Evolutionary conservation across 2,888 invertebrate genomes (phyloP), one percentile per base, ranked within the genome.

Genomic region (Thera obeliscata): DNA sequence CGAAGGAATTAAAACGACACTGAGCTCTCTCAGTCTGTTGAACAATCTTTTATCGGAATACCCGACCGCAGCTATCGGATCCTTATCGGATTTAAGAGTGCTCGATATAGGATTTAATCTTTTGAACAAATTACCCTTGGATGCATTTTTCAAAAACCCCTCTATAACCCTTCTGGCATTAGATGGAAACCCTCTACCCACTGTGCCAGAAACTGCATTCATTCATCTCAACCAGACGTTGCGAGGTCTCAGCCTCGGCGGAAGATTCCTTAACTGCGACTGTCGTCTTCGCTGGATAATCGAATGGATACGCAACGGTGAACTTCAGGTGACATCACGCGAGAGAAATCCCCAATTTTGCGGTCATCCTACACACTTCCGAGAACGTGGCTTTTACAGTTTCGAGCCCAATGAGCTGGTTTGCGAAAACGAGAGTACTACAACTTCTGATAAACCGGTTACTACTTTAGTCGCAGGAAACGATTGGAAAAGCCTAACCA

Each of bases 291-390:
- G 96, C 7, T 98, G 98, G 98, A 96, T 98, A 68, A 96, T 97
- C 69, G 96, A 98, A 82, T 98, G 98, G 98, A 98, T 98, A 76
- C 95, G 96, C 62, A 96, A 96, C 73, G 96, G 96, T 11, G 98
- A 98, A 84, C 94, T 98, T 52, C 98, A 98, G 94, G 98, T 98
- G 33, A 98, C 98, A 9, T 98, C 98, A 73, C 95, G 98, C 55
- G 98, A 98, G 88, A 94, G 98, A 78, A 98, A 97, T 87, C 98
- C 98, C 6, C 98, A 98, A 87, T 98, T 98, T 87, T 98, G 98
- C 82, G 98, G 98, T 11, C 96, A 96, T 75, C 98, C 98, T 1
- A 94, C 95, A 1, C 94, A 96, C 73, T 96, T 98, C 79, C 95
- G 97, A 66, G 97, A 97, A 71, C 95, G 96, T 57, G 97, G 96